Evolutionary conservation across 2,888 invertebrate species (phyloP), one percentile per base, ranked within the genome.

Genomic region (Bruchidius siliquastri): DNA sequence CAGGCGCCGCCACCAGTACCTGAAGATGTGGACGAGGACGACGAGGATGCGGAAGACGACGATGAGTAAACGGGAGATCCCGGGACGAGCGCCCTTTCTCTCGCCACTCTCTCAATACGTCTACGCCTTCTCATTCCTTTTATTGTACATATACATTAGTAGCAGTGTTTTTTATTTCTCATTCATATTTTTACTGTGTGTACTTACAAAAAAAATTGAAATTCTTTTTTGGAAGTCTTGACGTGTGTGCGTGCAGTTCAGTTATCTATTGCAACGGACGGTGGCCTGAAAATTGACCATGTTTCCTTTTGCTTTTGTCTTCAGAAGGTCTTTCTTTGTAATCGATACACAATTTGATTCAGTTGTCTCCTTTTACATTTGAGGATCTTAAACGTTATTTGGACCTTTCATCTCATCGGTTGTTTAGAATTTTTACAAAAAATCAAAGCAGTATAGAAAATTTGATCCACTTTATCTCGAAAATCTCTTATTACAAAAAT

Each of bases 1-100:
- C 86, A 66, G 49, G 71, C 86, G 80, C 89, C 86, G 79, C 86
- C 86, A 76, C 88, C 88, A 77, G 90, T 90, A 79, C 90, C 89
- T 75, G 91, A 91, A 72, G 91, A 90, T 73, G 92, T 91, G 74
- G 92, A 91, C 76, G 91, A 91, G 80, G 91, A 90, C 83, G 81
- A 90, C 20, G 85, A 83, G 68, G 84, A 83, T 21, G 85, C 84
- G 30, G 83, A 84, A 75, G 83, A 85, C 75, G 83, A 89, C 79
- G 88, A 88, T 81, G 89, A 89, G 82, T 88, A 88, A 86, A 85
- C 85, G 72, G 72, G 71, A 49, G 72, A 79, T 80, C 81, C 81
- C 82, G 73, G 71, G 74, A 75, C 70, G 68, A 73, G 71, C 67
- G 72, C 68, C 20, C 20, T 67, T 32, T 22, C 22, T 67, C 21